Evolutionary conservation across 2,797 vertebrate genomes (phyloP).

Genomic region (Leptodactylus fallax): DNA sequence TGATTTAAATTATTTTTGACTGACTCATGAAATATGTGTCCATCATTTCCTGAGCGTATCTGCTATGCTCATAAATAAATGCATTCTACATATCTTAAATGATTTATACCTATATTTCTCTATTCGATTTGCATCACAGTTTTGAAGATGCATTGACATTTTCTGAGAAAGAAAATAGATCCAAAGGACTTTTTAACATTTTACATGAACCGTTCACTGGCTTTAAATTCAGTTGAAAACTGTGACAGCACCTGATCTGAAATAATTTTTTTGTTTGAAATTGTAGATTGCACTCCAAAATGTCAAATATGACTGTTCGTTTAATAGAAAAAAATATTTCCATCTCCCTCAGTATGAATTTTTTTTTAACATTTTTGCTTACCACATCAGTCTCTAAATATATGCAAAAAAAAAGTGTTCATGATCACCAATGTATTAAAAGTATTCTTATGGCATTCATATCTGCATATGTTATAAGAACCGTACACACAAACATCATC

Average conservation of each 20-base stretch:
- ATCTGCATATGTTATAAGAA: neutral
- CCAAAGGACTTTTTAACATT: constrained; percentile 52
- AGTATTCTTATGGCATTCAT: neutral
- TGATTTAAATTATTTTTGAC: constrained; percentile 65
- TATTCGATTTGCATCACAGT: constrained; percentile 50
- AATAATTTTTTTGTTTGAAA: constrained; percentile 3
- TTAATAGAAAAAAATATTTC: neutral
- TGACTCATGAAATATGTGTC: constrained; percentile 64
- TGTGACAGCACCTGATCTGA: constrained; percentile 27
- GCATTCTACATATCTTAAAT: constrained; percentile 63
- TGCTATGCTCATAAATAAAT: constrained; percentile 62
- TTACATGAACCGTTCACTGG: constrained; percentile 12
- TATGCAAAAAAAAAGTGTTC: neutral
- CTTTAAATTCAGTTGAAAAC: constrained; percentile 30
- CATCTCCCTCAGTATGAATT: neutral
- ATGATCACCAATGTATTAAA: neutral
- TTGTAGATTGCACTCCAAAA: neutral
- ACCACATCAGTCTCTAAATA: neutral
- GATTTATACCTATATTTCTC: constrained; percentile 63
- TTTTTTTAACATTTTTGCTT: neutral
- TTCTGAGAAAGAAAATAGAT: constrained; percentile 48
- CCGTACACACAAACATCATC: neutral
- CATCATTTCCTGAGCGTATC: constrained; percentile 56
- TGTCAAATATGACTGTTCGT: neutral
- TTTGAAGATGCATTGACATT: constrained; percentile 59